These are phyloP conservation scores for Pholis gunnellus DNA, from an alignment of 2,113 vertebrate genomes.

Conservation along the genomic window DNA sequence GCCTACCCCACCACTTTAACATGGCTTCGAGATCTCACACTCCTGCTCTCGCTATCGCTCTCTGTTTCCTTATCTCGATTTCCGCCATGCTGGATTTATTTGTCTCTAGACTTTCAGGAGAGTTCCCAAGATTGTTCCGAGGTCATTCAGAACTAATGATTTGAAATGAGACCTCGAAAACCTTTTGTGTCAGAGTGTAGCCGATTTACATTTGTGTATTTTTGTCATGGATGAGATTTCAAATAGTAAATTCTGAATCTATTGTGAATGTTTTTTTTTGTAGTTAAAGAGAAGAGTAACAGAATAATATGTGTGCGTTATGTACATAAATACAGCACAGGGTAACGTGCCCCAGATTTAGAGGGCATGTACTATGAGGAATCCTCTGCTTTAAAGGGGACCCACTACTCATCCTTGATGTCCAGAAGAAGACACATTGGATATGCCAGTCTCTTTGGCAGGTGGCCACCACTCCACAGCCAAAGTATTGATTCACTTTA, in stretches of 20 bases:
- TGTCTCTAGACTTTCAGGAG: constrained; percentile 72
- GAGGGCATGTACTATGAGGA: constrained; percentile 33
- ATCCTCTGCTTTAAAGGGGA: constrained; percentile 39
- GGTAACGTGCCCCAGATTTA: constrained; percentile 6
- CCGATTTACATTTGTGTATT: constrained; percentile 23
- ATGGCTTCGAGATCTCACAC: constrained; percentile 75
- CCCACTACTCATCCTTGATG: constrained; percentile 67
- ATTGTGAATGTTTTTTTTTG: background rate
- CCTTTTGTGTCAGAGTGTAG: constrained; percentile 2
- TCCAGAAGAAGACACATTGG: constrained; percentile 81
- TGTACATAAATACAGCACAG: constrained; percentile 14
- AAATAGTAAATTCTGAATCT: background rate
- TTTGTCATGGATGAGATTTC: constrained; percentile 15
- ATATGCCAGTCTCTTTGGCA: constrained; percentile 84
- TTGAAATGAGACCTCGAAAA: constrained; percentile 54
- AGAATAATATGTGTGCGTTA: background rate
- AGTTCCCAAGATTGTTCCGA: constrained; percentile 75
- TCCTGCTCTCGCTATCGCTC: constrained; percentile 71
- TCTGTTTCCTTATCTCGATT: constrained; percentile 76
- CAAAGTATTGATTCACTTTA: constrained; percentile 84
- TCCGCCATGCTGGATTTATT: constrained; percentile 74
- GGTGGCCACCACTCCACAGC: constrained; percentile 78
- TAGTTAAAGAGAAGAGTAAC: background rate
- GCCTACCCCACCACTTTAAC: constrained; percentile 76
- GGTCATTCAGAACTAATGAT: constrained; percentile 71